Evolutionary conservation across 2,113 vertebrate genomes (phyloP).

Genomic region (Castor canadensis): DNA sequence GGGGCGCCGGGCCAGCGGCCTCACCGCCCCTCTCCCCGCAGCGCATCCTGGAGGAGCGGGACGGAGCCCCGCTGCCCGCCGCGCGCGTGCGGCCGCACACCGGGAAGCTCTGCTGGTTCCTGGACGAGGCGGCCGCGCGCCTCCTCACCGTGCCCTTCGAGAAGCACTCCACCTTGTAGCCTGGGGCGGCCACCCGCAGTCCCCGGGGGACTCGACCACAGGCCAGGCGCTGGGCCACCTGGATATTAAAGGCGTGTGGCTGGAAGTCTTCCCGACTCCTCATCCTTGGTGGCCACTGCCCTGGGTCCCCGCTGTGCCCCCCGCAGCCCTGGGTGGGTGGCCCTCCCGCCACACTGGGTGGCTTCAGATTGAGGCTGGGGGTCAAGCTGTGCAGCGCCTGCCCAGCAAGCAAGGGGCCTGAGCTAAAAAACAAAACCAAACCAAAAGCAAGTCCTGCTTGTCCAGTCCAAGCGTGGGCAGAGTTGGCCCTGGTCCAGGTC

Average conservation of each 20-base stretch:
- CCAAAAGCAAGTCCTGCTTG: no score
- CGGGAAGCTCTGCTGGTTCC: slow-evolving; percentile 92
- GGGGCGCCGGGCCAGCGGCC: rapidly evolving
- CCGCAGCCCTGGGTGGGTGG: not conserved
- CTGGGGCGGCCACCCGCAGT: rapidly evolving
- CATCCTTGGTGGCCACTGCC: not conserved
- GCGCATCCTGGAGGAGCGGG: slow-evolving; percentile 91
- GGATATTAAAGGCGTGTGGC: slow-evolving; percentile 11
- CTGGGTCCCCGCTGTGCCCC: rapidly evolving
- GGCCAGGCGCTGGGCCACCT: no score
- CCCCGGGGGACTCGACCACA: not conserved
- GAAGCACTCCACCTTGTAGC: slow-evolving; percentile 82
- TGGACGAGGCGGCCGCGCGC: slow-evolving; percentile 91
- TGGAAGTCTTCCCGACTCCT: not conserved
- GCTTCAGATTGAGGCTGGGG: no score
- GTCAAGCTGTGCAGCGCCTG: no score
- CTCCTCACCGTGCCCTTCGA: slow-evolving; percentile 88
- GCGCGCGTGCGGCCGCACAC: slow-evolving; percentile 87
- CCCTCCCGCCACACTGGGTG: no score
- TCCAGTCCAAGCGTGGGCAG: no score
- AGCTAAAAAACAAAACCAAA: no score
- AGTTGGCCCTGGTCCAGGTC: no score
- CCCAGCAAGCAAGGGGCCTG: no score
- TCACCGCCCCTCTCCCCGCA: slow-evolving; percentile 53
- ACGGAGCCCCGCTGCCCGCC: slow-evolving; percentile 86